phyloP scores from a whole-genome alignment of 2,888 invertebrate species.

The Drosophila fungiperda region DNA sequence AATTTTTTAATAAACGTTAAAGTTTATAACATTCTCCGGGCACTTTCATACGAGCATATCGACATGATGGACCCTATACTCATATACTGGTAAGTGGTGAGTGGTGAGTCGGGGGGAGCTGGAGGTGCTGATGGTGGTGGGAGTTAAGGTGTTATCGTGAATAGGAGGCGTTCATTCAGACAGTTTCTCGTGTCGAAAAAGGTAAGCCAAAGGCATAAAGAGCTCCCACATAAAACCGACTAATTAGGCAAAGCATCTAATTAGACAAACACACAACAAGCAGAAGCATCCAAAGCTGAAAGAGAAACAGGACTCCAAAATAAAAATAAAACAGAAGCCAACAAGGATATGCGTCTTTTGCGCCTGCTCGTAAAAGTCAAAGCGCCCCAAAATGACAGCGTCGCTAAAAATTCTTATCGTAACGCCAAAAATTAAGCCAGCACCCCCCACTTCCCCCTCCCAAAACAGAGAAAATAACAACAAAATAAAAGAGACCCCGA shows the following conservation, averaged over 20 bases:
- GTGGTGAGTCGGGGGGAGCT: not conserved
- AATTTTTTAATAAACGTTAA: conserved; percentile 80
- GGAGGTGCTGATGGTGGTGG: not conserved
- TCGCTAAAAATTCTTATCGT: conserved; percentile 78
- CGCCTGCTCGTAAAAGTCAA: conserved; percentile 76
- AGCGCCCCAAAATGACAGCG: conserved; percentile 75
- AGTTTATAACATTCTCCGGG: conserved; percentile 76
- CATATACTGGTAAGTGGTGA: not conserved
- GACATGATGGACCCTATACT: conserved; percentile 40
- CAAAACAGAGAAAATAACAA: not conserved
- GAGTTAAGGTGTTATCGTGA: not conserved
- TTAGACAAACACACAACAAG: conserved; percentile 56
- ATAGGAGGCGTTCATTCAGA: not conserved
- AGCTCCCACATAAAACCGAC: conserved; percentile 75
- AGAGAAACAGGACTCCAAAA: conserved; percentile 6
- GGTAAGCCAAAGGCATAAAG: conserved; percentile 77
- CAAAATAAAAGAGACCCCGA: conserved; percentile 18
- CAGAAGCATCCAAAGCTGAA: not conserved
- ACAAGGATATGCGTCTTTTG: conserved; percentile 75
- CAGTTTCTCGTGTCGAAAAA: conserved; percentile 44
- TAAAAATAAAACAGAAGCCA: conserved; percentile 9
- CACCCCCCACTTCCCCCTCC: not conserved
- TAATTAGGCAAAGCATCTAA: conserved; percentile 79
- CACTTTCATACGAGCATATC: conserved; percentile 56
- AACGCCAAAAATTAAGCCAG: conserved; percentile 56